Base-by-base conservation (phyloP, 2,888 invertebrate genomes). In the Protula sp. region DNA sequence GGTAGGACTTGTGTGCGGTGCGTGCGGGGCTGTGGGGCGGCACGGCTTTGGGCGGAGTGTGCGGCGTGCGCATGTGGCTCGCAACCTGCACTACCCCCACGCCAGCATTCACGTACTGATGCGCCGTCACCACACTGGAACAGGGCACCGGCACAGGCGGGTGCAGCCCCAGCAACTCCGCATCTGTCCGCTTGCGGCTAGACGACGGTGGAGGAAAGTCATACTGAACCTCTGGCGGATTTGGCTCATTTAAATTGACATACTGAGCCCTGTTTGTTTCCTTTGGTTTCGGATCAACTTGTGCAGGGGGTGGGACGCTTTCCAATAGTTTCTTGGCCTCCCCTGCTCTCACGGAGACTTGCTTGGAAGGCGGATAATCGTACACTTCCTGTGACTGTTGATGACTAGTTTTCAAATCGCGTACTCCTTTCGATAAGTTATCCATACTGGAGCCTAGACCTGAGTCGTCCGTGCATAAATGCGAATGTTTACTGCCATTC, bases 61-160 rank as follows among this genome's bases (percentile, higher is more conserved):
- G 19, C 52, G 3, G 38, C n/a, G n/a, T n/a, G n/a, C n/a, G n/a
- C n/a, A n/a, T n/a, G n/a, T n/a, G n/a, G n/a, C n/a, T n/a, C n/a
- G n/a, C n/a, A n/a, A n/a, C n/a, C n/a, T n/a, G n/a, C 19, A 67
- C 64, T 5, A 56, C 57, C 3, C 70, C 67, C 2, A 65, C 60
- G 2, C 61, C 65, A 19, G 72, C 69, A 55, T 74, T 74, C 30
- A 72, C 65, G 45, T 74, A 74, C 29, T 63, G 64, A 62, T 72
- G 61, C 26, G 30, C 30, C 1, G 24, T 29, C 53, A 53, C 19
- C 19, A 19, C 38, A 38, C 38, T 29, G 19, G 27, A 14, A 24
- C 53, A 53, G 30, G 52, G 52, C 9, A 67, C 67, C 4, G 71
- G 67, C n/a, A n/a, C n/a, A n/a, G 70, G 69, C 1, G 71, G 71